phyloP scores from a whole-genome alignment of 2,113 vertebrate species.

The Potamarius usumacintae region DNA sequence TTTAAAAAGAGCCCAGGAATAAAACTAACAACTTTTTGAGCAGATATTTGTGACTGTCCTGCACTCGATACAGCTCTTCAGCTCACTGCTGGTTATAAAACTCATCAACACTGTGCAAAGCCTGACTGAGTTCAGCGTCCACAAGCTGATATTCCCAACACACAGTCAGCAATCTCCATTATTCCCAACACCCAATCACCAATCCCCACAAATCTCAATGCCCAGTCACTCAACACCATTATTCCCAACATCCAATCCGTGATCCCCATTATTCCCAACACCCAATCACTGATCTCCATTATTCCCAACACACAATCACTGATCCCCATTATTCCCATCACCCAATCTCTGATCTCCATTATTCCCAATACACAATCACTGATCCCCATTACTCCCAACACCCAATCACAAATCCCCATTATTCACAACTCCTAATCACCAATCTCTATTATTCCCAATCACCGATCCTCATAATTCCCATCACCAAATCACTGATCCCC shows the following conservation, averaged over 20 bases:
- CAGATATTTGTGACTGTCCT: background rate
- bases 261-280: background rate
- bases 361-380: too few species aligned
- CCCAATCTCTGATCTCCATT: background rate
- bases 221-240: background rate
- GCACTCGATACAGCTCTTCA: background rate
- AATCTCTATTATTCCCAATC: too few species aligned
- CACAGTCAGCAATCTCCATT: background rate
- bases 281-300: background rate
- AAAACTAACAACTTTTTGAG: background rate
- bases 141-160: background rate
- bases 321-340: background rate
- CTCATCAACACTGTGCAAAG: background rate
- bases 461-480: too few species aligned
- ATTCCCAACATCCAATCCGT: background rate
- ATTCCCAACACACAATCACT: background rate
- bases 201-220: background rate
- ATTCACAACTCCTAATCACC: too few species aligned
- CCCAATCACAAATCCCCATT: too few species aligned
- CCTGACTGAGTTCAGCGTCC: background rate
- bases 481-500: too few species aligned
- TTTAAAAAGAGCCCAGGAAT: background rate
- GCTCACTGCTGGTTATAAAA: background rate
- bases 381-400: too few species aligned
- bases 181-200: background rate